Evolutionary conservation across 2,113 vertebrate species (phyloP), one percentile per base, ranked within the genome.

Genomic region (Phyllopteryx taeniolatus): DNA sequence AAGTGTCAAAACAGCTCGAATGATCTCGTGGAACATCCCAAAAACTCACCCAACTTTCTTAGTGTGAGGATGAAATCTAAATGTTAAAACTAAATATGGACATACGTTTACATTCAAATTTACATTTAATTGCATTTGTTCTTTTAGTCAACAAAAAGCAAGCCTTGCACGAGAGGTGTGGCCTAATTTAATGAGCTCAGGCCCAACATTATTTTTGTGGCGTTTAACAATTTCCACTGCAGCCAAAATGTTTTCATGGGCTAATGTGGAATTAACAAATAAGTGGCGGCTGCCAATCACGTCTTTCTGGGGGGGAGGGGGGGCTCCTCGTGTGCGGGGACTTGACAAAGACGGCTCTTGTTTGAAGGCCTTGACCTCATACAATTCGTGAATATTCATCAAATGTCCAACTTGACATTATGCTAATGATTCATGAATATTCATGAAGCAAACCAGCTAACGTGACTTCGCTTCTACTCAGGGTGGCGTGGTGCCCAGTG

Each of bases 351-450:
- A 61, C 8, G 5, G 17, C 59, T 35, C 14, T 15, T 61, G 59
- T 35, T 15, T 14, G 56, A 59, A 33, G 31, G 31, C 33, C 59
- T 6, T 61, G 27, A 8, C 31, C 8, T 17, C 0, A 54, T 22
- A 11, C 53, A 15, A 9, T 20, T 54, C 7, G 59, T 9, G 31
- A 61, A 61, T 61, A 61, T 61, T 61, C 31, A 35, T 61, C 31
- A 35, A 61, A 33, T 85, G 72, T 19, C 6, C 71, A 79, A 83
- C 82, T 82, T 81, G 85, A 82, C 84, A 78, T 81, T 81, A n/a
- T 65, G 13, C 9, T 8, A 22, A 65, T 14, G 8, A 14, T 19
- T 46, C n/a, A 17, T 27, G n/a, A 79, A 85, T 82, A 83, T 82
- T 77, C 56, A 80, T 78, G 71, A 80, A 61, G 54, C n/a, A 2